phyloP scores from a whole-genome alignment of 2,888 invertebrate genomes.

The Xylophagus ater region DNA sequence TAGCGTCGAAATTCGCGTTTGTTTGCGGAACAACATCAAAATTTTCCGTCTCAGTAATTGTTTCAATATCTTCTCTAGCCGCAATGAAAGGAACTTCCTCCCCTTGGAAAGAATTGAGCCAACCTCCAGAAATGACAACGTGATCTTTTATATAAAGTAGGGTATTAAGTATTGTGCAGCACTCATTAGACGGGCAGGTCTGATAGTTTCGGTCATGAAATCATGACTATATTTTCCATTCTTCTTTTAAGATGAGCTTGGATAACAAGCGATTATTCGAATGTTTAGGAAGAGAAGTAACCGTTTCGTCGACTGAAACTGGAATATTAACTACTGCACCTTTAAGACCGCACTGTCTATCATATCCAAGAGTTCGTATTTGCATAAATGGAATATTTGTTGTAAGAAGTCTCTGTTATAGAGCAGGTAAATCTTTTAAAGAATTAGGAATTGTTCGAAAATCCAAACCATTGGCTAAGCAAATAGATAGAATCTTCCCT shows the following conservation, averaged over 20 bases:
- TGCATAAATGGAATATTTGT: conserved; percentile 18
- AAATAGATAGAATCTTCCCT: background rate
- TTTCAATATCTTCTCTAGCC: no score
- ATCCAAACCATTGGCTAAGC: background rate
- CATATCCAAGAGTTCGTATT: conserved; percentile 18
- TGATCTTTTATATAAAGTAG: background rate
- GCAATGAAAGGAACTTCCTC: no score
- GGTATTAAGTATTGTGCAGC: conserved; percentile 13
- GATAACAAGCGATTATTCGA: conserved; percentile 16
- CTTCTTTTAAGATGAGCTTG: conserved; percentile 18
- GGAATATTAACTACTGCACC: conserved; percentile 22
- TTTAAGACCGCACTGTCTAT: conserved; percentile 19
- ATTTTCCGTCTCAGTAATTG: no score
- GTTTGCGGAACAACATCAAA: no score
- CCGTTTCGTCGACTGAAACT: conserved; percentile 16
- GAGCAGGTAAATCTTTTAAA: conserved; percentile 15
- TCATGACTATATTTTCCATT: conserved; percentile 4
- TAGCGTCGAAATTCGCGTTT: conserved; percentile 15
- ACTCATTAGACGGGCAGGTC: no score
- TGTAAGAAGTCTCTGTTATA: conserved; percentile 18
- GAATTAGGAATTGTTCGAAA: conserved; percentile 13
- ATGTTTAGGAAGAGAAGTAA: conserved; percentile 14
- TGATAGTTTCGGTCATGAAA: conserved; percentile 19
- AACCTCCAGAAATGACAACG: background rate
- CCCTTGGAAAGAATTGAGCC: background rate